Percentiles rank a stretch among this genome's conserved stretches.
These are phyloP conservation scores for Molossus molossus DNA, from an alignment of 2,797 vertebrate genomes.

Conservation along the genomic window DNA sequence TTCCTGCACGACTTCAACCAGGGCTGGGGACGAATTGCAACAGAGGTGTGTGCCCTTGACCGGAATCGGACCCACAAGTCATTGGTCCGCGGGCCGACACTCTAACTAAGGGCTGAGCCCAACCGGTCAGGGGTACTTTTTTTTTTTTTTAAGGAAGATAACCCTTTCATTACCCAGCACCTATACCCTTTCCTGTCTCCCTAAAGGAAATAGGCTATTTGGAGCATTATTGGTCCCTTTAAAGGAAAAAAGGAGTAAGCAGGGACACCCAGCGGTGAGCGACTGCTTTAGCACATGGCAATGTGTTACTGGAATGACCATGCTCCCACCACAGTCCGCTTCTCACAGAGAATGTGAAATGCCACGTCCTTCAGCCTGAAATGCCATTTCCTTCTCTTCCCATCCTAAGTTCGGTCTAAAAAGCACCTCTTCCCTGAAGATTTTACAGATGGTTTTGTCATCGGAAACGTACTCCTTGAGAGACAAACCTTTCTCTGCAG, in stretches of 20 bases:
- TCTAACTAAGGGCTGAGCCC: no score
- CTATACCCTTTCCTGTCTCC: not conserved
- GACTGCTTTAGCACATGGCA: not conserved
- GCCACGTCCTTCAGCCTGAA: not conserved
- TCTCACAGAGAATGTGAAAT: slow-evolving; percentile 1
- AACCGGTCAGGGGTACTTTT: not conserved
- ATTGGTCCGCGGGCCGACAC: no score
- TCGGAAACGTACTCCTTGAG: not conserved
- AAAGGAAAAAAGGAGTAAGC: not conserved
- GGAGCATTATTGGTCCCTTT: not conserved
- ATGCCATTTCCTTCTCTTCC: slow-evolving; percentile 42
- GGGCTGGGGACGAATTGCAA: no score
- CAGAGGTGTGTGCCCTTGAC: no score
- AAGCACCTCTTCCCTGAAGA: slow-evolving; percentile 40
- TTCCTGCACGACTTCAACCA: no score
- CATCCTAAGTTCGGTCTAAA: slow-evolving; percentile 26
- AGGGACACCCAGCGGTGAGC: not conserved
- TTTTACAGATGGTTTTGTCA: slow-evolving; percentile 48
- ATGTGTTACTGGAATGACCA: not conserved
- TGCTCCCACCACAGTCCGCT: not conserved
- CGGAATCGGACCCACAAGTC: no score
- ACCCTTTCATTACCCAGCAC: not conserved
- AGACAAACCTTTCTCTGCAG: not conserved
- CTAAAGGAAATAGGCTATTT: not conserved
- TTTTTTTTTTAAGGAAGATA: not conserved